Base-by-base conservation (phyloP, 2,797 vertebrate genomes). In the Pterois miles region DNA sequence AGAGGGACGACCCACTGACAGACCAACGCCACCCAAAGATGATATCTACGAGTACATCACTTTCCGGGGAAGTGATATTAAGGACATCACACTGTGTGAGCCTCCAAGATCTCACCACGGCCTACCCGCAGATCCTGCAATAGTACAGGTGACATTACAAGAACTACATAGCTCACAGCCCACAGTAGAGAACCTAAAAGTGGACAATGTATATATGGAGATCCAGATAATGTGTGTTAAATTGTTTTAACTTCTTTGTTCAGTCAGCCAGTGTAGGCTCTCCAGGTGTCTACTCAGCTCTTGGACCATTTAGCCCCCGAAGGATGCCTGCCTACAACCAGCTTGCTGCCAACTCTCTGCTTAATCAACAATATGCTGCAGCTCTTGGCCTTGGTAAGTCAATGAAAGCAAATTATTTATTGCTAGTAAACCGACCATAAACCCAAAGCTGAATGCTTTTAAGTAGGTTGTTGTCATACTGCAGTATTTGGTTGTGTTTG, bases 1-100 rank as follows among this genome's bases (percentile, higher is more conserved):
- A 0, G 98, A 99, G 90, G 97, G 97, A 56, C 96, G 98, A 6
- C 97, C 96, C 73, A 98, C 98, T 5, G 97, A 99, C 68, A 94
- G 96, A 81, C 98, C 98, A 2, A 96, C 96, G 8, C 95, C 96
- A 6, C 96, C 97, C 0, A 96, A 97, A 84, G 96, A 99, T 83
- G 97, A 99, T 27, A 89, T 99, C 52, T 99, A 97, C 20, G 98
- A 99, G 78, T 99, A 98, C 86, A 99, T 99, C 67, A 99, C 99
- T 70, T 99, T 99, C 89, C 93, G 98, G 50, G 98, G 98, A 58
- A 99, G 96, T 80, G 98, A 99, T 83, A 99, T 99, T 85, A 99
- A 98, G 86, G 98, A 99, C 65, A 97, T 99, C 23, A 95, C 96
- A 0, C 94, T 99, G 31, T 98, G 97, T 84, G 98, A 99, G 76